Conservation (phyloP, 2,888 invertebrate genomes). For the Lasius platythorax region DNA sequence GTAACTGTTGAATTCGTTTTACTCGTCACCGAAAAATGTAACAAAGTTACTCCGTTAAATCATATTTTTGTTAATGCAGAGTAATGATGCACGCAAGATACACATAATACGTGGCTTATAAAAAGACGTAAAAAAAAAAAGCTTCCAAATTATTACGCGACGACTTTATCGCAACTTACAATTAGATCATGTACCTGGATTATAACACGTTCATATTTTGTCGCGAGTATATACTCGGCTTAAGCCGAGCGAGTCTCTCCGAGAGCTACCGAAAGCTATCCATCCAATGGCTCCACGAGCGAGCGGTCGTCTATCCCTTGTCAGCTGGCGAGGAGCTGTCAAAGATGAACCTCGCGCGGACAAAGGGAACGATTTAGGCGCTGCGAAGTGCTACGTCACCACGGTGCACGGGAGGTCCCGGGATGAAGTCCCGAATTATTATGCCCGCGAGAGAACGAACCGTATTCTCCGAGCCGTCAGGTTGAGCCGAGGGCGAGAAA, state of each 20-base stretch:
- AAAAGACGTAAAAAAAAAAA: not conserved
- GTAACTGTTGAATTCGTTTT: too few species aligned
- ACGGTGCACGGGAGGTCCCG: conserved; percentile 81
- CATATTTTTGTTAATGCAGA: not conserved
- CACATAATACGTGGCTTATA: not conserved
- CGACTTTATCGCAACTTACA: not conserved
- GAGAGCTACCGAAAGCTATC: conserved; percentile 77
- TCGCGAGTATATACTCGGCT: not conserved
- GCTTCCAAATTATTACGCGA: not conserved
- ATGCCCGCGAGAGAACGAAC: conserved; percentile 75
- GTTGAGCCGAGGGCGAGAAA: conserved; percentile 60
- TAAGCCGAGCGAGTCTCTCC: conserved; percentile 37
- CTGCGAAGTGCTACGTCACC: conserved; percentile 80
- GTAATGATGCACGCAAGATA: not conserved
- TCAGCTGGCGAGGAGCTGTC: conserved; percentile 75
- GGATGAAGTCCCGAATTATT: conserved; percentile 79
- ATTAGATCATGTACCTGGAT: not conserved
- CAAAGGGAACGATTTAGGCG: conserved; percentile 80
- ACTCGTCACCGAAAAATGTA: not conserved
- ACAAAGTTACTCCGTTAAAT: not conserved
- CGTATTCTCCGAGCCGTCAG: conserved; percentile 66
- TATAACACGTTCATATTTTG: conserved; percentile 25
- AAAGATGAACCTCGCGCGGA: conserved; percentile 73
- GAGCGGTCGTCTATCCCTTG: conserved; percentile 69
- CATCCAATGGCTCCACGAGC: conserved; percentile 62